Evolutionary conservation across 2,888 invertebrate species (phyloP).

Genomic region (Macrosiphum euphorbiae): DNA sequence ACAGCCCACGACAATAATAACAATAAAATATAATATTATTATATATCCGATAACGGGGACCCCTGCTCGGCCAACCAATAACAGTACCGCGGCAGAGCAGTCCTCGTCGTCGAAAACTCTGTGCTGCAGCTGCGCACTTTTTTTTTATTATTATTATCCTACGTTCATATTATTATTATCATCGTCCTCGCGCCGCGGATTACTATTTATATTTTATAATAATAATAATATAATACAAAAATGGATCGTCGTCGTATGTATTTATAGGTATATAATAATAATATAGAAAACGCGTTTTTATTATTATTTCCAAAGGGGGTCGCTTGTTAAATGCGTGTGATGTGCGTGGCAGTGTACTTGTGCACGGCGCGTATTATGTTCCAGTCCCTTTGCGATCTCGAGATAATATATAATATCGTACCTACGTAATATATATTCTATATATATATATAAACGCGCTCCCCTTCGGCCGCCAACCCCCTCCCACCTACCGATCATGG

Average conservation of each 20-base stretch:
- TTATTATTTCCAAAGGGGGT: not conserved
- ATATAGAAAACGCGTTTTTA: constrained; percentile 16
- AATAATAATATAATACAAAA: constrained; percentile 24
- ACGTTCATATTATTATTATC: not conserved
- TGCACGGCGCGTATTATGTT: constrained; percentile 26
- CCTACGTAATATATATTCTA: not conserved
- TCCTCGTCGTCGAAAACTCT: not conserved
- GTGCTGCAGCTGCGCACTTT: not conserved
- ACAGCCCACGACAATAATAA: not conserved
- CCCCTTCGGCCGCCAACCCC: not conserved
- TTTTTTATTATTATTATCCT: not conserved
- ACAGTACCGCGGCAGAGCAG: not conserved
- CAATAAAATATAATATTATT: not conserved
- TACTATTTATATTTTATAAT: constrained; percentile 14
- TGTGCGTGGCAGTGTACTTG: not conserved
- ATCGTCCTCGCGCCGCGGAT: not conserved
- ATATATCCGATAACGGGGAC: not conserved
- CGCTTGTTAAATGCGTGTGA: constrained; percentile 6
- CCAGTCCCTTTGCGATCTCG: constrained; percentile 34
- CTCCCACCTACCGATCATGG: not conserved
- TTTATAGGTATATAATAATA: not conserved
- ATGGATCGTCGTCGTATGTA: not conserved
- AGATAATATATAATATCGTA: not conserved
- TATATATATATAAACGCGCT: not conserved
- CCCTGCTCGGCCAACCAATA: not conserved